Evolutionary conservation across 1,140 invertebrate species (phyloP), one percentile per base, ranked within the genome.

Genomic region (Cotesia chilonis): DNA sequence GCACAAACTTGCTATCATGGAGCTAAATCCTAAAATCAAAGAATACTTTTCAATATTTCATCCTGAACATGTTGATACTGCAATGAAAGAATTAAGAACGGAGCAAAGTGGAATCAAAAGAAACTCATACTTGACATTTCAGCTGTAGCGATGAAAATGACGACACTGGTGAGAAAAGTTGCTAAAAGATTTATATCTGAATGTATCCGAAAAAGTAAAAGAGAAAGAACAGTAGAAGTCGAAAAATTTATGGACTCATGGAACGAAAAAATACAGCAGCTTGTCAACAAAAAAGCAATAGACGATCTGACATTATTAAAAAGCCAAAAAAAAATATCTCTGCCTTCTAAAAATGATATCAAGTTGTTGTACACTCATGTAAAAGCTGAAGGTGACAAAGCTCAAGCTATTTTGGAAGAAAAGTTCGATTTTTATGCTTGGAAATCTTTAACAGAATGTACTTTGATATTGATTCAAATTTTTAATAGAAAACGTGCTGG

Each of bases 31-130:
- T 6, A 4, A 67, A 12, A 61, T 78, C 36, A 67, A 61, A 14
- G 68, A 78, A 10, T 71, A 76, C 35, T 4, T 65, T 4, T 70
- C 70, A n/a, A 17, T 78, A 5, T 76, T 71, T 66, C n/a, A 70
- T 66, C 72, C 77, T 9, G 28, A 67, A 64, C 66, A 64, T 47
- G 72, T 73, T 66, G 73, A 76, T 10, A 17, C n/a, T 20, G 7
- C 59, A 35, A 52, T 76, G n/a, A 5, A 67, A 51, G 73, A 74
- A 4, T 55, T 78, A 4, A 75, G 72, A 14, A 68, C 5, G 37
- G 66, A 28, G 71, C 75, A 20, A n/a, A 69, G 36, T 74, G 36
- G 38, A 38, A 76, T 59, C 28, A 65, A 28, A 14, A 20, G 7
- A 73, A 57, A 20, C 37, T 37, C 0, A 14, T 2, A 7, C 72